phyloP scores from a whole-genome alignment of 2,113 vertebrate genomes.

The Hippocampus barbouri region DNA sequence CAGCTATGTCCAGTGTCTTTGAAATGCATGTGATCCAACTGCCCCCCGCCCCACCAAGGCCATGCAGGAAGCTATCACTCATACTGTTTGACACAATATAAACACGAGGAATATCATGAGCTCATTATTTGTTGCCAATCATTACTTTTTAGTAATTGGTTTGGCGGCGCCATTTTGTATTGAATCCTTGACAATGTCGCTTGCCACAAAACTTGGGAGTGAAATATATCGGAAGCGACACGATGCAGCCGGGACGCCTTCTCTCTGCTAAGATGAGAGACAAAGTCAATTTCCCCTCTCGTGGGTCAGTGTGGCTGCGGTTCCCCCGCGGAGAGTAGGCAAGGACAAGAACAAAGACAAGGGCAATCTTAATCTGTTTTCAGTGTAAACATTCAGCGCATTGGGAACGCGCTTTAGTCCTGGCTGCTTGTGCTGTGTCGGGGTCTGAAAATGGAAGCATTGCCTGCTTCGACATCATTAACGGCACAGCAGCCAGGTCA shows the following conservation, averaged over 20 bases:
- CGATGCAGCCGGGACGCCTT: not conserved
- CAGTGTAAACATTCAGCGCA: slow-evolving; percentile 12
- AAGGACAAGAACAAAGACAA: slow-evolving; percentile 35
- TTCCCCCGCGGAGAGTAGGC: slow-evolving; percentile 2
- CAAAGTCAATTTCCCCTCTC: not conserved
- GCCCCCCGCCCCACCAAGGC: no score
- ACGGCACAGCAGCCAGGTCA: no score
- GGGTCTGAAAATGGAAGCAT: not conserved
- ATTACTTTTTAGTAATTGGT: no score
- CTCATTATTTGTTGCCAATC: no score
- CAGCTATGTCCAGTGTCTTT: not conserved
- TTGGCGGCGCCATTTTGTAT: no score
- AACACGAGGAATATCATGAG: no score
- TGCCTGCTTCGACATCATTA: not conserved
- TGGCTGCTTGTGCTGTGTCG: no score
- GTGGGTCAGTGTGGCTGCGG: slow-evolving; percentile 2
- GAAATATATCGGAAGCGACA: no score
- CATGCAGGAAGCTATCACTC: no score
- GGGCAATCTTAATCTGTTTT: slow-evolving; percentile 30
- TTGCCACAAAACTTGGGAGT: no score
- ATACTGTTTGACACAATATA: no score
- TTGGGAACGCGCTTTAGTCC: not conserved
- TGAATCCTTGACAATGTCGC: no score
- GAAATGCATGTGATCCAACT: not conserved
- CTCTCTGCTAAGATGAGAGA: slow-evolving; percentile 1